Percentiles rank a stretch among this genome's conserved stretches.
Evolutionary conservation across 2,113 vertebrate species (phyloP).

Genomic region (Otis tarda): DNA sequence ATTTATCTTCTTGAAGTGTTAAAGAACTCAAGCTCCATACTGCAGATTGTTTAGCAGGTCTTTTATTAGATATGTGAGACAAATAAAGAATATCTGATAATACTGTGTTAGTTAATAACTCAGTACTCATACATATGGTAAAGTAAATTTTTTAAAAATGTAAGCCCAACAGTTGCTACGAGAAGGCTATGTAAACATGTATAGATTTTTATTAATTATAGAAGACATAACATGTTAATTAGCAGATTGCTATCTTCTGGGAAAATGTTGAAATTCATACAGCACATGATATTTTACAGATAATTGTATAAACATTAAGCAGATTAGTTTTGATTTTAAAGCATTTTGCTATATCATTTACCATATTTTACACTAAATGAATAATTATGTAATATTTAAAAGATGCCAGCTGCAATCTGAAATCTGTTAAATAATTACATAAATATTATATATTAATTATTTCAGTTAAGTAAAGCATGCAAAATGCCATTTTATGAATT

Average conservation of each 20-base stretch:
- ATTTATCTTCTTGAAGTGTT: neutral
- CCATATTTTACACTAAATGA: neutral
- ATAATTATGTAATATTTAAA: neutral
- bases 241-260: neutral
- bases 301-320: slow-evolving; percentile 4
- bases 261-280: neutral
- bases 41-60: neutral
- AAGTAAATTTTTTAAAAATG: neutral
- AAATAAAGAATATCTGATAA: neutral
- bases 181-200: neutral
- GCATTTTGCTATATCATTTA: neutral
- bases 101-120: neutral
- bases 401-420: neutral
- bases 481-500: neutral
- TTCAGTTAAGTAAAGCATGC: neutral
- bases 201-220: slow-evolving; percentile 13
- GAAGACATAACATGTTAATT: neutral
- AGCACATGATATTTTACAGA: neutral
- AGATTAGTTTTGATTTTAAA: neutral
- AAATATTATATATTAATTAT: neutral
- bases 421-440: neutral
- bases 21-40: neutral
- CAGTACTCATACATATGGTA: neutral
- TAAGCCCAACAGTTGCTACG: neutral
- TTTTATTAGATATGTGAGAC: neutral